Percentiles rank a stretch among this genome's conserved stretches.
Evolutionary conservation across 2,797 vertebrate species (phyloP).

Genomic region (Rhincodon typus): DNA sequence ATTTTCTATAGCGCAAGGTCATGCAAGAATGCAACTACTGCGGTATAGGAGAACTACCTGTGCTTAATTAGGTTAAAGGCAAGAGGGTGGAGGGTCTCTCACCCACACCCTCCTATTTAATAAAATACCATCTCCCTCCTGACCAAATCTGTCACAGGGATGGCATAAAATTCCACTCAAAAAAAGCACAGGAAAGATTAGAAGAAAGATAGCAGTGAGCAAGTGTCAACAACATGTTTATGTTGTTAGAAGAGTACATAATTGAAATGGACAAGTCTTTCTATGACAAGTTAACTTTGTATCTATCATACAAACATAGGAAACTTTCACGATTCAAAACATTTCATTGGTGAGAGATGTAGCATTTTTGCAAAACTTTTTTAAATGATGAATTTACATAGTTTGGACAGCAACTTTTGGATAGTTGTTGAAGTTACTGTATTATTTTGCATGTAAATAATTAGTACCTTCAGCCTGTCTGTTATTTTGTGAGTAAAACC

Average conservation of each 20-base stretch:
- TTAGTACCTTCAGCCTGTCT: neutral
- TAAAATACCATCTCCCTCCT: too few species aligned
- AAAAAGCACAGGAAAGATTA: neutral
- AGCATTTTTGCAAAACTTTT: neutral
- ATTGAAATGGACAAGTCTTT: too few species aligned
- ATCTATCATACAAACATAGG: neutral
- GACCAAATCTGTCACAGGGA: too few species aligned
- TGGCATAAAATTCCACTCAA: neutral
- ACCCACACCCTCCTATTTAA: too few species aligned
- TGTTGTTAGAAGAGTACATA: neutral
- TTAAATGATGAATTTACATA: too few species aligned
- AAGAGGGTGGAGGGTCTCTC: too few species aligned
- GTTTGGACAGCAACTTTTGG: neutral
- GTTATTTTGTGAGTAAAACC: neutral
- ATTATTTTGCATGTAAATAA: neutral
- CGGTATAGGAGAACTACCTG: too few species aligned
- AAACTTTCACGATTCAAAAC: neutral
- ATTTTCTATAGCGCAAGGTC: too few species aligned
- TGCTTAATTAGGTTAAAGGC: too few species aligned
- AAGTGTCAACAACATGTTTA: neutral
- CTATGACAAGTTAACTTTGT: neutral
- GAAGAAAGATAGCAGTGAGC: neutral
- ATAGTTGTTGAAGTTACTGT: neutral
- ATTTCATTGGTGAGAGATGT: neutral
- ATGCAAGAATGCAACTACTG: too few species aligned